Percentiles rank a stretch among this genome's conserved stretches.
phyloP scores from a whole-genome alignment of 2,797 vertebrate genomes.

The Notoglanidium macrostoma region DNA sequence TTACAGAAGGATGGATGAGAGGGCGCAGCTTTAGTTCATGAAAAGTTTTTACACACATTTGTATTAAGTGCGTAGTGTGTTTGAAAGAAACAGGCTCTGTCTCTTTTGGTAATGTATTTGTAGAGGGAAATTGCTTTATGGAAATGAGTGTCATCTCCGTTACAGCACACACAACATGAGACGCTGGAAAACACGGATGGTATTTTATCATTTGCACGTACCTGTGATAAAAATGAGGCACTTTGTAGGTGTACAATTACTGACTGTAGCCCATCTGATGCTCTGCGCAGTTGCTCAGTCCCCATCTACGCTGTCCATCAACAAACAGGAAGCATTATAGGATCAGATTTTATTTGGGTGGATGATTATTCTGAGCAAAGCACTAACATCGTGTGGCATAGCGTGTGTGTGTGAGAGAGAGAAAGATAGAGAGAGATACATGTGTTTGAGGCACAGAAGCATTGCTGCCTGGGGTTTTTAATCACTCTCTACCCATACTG shows the following conservation, averaged over 20 bases:
- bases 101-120: neutral
- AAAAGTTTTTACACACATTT: neutral
- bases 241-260: neutral
- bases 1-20: slow-evolving; percentile 22
- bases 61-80: neutral
- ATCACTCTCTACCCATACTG: neutral
- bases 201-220: neutral
- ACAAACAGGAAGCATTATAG: neutral
- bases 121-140: neutral
- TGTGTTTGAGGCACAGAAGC: neutral
- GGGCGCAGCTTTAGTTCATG: neutral
- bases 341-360: neutral
- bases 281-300: neutral
- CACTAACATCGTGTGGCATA: neutral
- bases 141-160: neutral
- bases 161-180: neutral
- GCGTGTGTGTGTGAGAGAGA: neutral
- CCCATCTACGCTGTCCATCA: neutral
- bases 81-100: neutral
- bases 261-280: neutral
- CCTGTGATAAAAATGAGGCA: neutral
- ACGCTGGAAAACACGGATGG: neutral
- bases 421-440: neutral
- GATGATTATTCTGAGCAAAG: neutral
- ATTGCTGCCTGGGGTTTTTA: neutral